A percentile compares a stretch with the other conserved stretches of the same genome.
phyloP scores from a whole-genome alignment of 2,797 vertebrate genomes.

The Macrochelys suwanniensis region DNA sequence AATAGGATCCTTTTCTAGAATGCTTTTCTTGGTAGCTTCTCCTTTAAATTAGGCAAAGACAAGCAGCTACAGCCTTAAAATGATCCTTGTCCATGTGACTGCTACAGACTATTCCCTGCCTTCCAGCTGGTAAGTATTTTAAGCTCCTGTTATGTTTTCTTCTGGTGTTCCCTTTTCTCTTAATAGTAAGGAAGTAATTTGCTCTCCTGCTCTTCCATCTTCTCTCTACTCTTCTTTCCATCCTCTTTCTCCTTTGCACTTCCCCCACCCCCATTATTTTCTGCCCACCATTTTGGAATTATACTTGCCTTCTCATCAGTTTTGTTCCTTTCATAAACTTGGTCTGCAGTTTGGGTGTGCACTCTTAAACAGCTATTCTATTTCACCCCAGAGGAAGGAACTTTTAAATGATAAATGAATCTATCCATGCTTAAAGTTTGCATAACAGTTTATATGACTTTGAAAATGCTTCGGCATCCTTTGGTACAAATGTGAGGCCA shows the following conservation, averaged over 20 bases:
- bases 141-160: background rate
- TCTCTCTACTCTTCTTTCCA: background rate
- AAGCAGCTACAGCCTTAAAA: background rate
- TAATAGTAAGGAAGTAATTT: background rate
- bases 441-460: background rate
- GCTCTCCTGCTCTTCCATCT: background rate
- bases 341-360: background rate
- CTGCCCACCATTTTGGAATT: background rate
- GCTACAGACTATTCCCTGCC: background rate
- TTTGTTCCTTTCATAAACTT: background rate
- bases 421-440: background rate
- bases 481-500: background rate
- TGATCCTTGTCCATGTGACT: background rate
- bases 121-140: background rate
- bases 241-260: background rate
- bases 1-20: background rate
- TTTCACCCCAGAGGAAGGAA: background rate
- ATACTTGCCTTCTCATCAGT: background rate
- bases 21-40: background rate
- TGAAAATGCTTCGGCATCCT: background rate
- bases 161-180: background rate
- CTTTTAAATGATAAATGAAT: background rate
- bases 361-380: background rate
- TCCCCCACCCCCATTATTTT: background rate
- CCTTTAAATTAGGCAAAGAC: background rate